Percentiles rank a stretch among this genome's conserved stretches.
Evolutionary conservation across 2,113 vertebrate genomes (phyloP).

Genomic region (Prolemur simus): DNA sequence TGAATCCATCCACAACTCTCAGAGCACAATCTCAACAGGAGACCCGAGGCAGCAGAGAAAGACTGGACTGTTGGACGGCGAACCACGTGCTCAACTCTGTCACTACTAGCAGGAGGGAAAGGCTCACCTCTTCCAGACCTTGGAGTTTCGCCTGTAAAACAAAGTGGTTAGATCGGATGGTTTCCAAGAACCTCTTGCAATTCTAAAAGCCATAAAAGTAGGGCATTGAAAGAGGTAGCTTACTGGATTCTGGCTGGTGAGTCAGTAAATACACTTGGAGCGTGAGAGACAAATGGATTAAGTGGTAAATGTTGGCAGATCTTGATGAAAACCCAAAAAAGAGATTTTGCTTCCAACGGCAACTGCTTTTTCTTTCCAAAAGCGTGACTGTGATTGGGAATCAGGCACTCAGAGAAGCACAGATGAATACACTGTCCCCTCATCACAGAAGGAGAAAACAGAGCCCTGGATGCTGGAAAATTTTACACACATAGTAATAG

Average conservation of each 20-base stretch:
- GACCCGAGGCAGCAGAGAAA: not conserved
- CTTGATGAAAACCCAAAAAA: not conserved
- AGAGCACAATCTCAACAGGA: not conserved
- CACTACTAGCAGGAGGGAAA: not conserved
- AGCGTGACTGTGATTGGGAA: not conserved
- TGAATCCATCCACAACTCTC: not conserved
- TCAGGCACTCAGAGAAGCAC: not conserved
- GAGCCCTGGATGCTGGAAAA: slow-evolving; percentile 45
- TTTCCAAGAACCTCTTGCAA: not conserved
- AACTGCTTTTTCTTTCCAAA: not conserved
- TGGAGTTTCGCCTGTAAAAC: not conserved
- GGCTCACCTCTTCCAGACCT: not conserved
- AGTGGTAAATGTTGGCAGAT: not conserved
- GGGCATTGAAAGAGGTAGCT: not conserved
- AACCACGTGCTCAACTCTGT: not conserved
- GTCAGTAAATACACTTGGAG: not conserved
- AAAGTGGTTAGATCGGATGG: not conserved
- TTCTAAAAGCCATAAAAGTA: not conserved
- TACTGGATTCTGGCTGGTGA: not conserved
- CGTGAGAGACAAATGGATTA: not conserved
- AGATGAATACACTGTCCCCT: not conserved
- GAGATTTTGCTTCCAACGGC: not conserved
- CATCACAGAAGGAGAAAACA: slow-evolving; percentile 24
- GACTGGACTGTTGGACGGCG: not conserved
- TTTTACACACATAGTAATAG: slow-evolving; percentile 18